Conservation (phyloP, 2,113 vertebrate genomes). For the Ceyx melanurus region DNA sequence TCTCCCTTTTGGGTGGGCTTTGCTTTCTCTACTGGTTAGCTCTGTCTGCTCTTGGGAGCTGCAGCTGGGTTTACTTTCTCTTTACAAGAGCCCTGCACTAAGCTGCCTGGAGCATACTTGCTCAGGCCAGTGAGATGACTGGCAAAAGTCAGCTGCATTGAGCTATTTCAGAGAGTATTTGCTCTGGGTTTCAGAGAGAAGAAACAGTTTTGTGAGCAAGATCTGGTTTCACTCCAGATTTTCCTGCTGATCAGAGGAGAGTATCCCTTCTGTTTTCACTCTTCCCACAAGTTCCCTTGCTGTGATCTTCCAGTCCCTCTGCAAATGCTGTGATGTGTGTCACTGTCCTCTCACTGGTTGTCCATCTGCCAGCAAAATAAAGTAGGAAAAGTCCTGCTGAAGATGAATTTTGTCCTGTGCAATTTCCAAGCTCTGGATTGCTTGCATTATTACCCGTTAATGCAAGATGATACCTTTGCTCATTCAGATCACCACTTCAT, state of each 20-base stretch:
- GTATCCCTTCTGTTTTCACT: fast-evolving
- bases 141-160: fast-evolving
- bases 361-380: background rate
- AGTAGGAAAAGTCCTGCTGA: background rate
- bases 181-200: background rate
- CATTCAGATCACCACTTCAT: background rate
- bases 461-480: background rate
- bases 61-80: background rate
- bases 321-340: background rate
- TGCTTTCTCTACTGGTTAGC: background rate
- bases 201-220: background rate
- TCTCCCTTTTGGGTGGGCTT: background rate
- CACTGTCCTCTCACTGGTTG: background rate
- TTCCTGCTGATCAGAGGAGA: background rate
- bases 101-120: background rate
- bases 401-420: background rate
- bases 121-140: fast-evolving
- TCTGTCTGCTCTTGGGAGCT: background rate
- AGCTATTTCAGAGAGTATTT: background rate
- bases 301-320: fast-evolving
- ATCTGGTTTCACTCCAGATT: background rate
- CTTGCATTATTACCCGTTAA: background rate
- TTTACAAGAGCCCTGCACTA: background rate
- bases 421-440: background rate
- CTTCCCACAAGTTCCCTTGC: background rate